phyloP scores from a whole-genome alignment of 2,888 invertebrate species.

The Xanthia togata region DNA sequence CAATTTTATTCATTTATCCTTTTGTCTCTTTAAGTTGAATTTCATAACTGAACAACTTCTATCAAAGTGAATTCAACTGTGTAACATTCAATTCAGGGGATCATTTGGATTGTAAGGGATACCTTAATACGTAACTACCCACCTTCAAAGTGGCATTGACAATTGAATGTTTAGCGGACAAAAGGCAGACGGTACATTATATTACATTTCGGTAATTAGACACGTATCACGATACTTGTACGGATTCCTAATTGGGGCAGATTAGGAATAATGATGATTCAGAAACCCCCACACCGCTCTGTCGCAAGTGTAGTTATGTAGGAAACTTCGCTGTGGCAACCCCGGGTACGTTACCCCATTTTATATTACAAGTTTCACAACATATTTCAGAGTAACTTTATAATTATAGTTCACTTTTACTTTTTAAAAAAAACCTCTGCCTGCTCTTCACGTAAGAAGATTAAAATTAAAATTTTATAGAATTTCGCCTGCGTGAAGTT shows the following conservation, averaged over 20 bases:
- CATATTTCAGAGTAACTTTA: slow-evolving; percentile 27
- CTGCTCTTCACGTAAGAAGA: slow-evolving; percentile 10
- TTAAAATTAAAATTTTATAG: slow-evolving; percentile 34
- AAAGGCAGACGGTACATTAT: slow-evolving; percentile 48
- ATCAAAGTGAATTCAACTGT: slow-evolving; percentile 9
- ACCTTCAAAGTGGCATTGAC: slow-evolving; percentile 36
- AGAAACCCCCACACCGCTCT: slow-evolving; percentile 46
- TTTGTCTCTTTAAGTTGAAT: not conserved
- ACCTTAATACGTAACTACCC: slow-evolving; percentile 24
- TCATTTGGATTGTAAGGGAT: slow-evolving; percentile 22
- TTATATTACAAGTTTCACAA: slow-evolving; percentile 27
- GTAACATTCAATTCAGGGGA: slow-evolving; percentile 11
- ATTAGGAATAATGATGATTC: slow-evolving; percentile 70
- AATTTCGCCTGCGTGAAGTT: slow-evolving; percentile 20
- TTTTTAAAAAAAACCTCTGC: slow-evolving; percentile 3
- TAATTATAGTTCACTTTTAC: slow-evolving; percentile 8
- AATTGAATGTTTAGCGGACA: slow-evolving; percentile 40
- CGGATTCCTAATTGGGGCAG: slow-evolving; percentile 72
- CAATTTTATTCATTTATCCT: not conserved
- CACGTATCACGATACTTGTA: slow-evolving; percentile 67
- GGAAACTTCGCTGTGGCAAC: slow-evolving; percentile 43
- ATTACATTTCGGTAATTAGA: slow-evolving; percentile 67
- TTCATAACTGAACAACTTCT: not conserved
- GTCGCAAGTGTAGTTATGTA: slow-evolving; percentile 53
- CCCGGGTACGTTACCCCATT: slow-evolving; percentile 29